Evolutionary conservation across 2,888 invertebrate species (phyloP), one percentile per base, ranked within the genome.

Genomic region (Listrodromus nycthemerus): DNA sequence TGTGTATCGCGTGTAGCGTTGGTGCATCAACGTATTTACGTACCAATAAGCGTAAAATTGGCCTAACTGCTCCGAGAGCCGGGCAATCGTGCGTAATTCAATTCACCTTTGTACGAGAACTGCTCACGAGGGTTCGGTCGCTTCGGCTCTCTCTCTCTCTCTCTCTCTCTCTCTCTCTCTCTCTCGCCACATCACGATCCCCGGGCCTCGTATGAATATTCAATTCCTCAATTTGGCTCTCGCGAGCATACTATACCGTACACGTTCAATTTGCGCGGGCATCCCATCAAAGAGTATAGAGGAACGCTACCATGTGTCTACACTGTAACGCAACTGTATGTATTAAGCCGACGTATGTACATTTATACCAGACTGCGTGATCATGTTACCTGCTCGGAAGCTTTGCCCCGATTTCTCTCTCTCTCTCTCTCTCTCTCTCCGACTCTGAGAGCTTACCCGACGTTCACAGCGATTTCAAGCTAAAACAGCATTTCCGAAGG

Each of bases 31-130:
- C 89, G 89, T 91, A 92, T 92, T 92, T 91, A 91, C 91, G 90
- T 92, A 91, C 91, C 91, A 91, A 92, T 92, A 91, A 91, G 92
- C 92, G 91, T 90, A 89, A 92, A 92, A 92, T 92, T 92, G 93
- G 91, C 89, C 90, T 88, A 92, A 91, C 91, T 89, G 88, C 90
- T 87, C 85, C 74, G 65, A 84, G 89, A 90, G 87, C 87, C 87
- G 88, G 90, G 90, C 92, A 92, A 92, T 92, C 91, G 89, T 88
- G 90, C 87, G 90, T 92, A 92, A 92, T 92, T 92, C 91, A 92
- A 92, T 92, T 90, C 90, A 91, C 90, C 91, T 91, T 91, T 91
- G 91, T 88, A 88, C 87, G 87, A 83, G 85, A 87, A 73, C 67
- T 30, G 70, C 67, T 80, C 76, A 58, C 77, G 71, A 77, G 76